Conservation (phyloP, 2,113 vertebrate species). For the Nothobranchius kuhntae region DNA sequence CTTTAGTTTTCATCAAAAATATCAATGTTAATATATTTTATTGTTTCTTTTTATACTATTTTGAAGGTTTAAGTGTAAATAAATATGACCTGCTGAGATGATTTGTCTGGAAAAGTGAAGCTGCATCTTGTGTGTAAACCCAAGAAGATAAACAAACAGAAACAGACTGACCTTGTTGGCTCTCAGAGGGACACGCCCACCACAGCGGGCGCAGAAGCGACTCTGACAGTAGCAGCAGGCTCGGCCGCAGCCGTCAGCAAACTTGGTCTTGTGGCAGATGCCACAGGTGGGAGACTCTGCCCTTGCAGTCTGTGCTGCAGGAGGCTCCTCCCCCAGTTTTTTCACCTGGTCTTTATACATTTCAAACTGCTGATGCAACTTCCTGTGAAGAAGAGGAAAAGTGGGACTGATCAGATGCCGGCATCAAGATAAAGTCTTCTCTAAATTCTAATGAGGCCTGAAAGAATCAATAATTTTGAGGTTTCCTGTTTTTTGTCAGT, state of each 20-base stretch:
- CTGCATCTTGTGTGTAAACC: no score
- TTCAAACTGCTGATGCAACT: slow-evolving; percentile 96
- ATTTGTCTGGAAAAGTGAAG: no score
- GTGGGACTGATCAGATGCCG: neutral
- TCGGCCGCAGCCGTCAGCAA: slow-evolving; percentile 92
- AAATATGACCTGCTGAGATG: no score
- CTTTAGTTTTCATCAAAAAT: no score
- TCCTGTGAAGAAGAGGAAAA: slow-evolving; percentile 75
- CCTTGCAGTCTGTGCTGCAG: slow-evolving; percentile 81
- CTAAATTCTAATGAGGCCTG: neutral
- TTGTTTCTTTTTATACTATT: no score
- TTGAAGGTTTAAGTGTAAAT: no score
- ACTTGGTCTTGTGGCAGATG: slow-evolving; percentile 94
- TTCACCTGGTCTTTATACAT: slow-evolving; percentile 96
- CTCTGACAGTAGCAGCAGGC: slow-evolving; percentile 95
- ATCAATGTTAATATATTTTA: no score
- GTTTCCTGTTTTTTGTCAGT: neutral
- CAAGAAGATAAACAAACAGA: neutral
- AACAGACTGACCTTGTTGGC: slow-evolving; percentile 88
- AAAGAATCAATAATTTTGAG: neutral
- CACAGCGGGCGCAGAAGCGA: slow-evolving; percentile 94
- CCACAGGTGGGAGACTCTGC: slow-evolving; percentile 93
- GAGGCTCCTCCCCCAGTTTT: slow-evolving; percentile 91
- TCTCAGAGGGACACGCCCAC: slow-evolving; percentile 90
- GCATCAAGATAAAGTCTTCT: no score